Percentiles rank a stretch among this genome's conserved stretches.
Conservation (phyloP, 2,797 vertebrate genomes). For the Oreortyx pictus region DNA sequence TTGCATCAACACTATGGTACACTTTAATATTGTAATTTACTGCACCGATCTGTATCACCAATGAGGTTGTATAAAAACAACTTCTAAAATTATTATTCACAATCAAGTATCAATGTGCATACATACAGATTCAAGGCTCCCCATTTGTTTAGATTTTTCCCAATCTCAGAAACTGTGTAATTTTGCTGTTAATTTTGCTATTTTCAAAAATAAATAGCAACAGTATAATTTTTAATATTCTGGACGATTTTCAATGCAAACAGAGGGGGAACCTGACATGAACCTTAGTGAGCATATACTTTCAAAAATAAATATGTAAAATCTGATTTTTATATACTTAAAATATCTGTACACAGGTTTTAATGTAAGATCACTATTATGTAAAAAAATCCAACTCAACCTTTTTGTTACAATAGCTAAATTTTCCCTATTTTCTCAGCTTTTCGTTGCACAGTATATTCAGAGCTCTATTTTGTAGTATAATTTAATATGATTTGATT, state of each 20-base stretch:
- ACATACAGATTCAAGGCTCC: constrained; percentile 81
- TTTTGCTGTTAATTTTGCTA: constrained; percentile 42
- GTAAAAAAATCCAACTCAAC: constrained; percentile 75
- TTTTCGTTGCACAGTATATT: constrained; percentile 83
- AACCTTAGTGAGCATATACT: constrained; percentile 71
- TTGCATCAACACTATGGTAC: constrained; percentile 72
- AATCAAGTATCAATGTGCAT: constrained; percentile 82
- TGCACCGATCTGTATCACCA: constrained; percentile 72
- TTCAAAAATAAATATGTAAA: constrained; percentile 82
- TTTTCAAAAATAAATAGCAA: constrained; percentile 57
- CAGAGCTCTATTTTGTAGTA: constrained; percentile 79
- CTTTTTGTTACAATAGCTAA: constrained; percentile 42
- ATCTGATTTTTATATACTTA: constrained; percentile 80
- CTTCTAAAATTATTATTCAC: constrained; percentile 76
- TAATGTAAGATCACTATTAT: constrained; percentile 68
- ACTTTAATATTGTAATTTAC: constrained; percentile 74
- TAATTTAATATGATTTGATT: constrained; percentile 76
- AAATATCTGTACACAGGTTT: constrained; percentile 82
- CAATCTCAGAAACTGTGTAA: constrained; percentile 44
- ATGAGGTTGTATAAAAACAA: constrained; percentile 79
- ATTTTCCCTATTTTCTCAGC: constrained; percentile 67
- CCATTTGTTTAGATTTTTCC: constrained; percentile 74
- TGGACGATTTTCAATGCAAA: constrained; percentile 25
- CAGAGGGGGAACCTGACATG: constrained; percentile 74
- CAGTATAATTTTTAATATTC: constrained; percentile 1